Evolutionary conservation across 1,140 invertebrate species (phyloP).

Genomic region (Brachionus paranguensis): DNA sequence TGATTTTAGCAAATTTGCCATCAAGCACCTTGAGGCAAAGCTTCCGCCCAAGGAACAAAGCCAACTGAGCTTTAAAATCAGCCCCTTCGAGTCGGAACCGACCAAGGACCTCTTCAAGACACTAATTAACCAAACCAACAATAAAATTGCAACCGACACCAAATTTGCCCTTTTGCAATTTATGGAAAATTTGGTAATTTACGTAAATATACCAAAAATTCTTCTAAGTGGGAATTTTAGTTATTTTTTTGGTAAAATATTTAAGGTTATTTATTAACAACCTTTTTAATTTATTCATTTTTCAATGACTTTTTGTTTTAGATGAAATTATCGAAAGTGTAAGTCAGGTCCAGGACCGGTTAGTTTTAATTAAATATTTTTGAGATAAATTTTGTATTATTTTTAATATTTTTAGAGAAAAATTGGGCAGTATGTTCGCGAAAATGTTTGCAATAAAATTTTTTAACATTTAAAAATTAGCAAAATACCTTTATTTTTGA

Average conservation of each 20-base stretch:
- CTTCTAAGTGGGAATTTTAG: too few relatives aligned
- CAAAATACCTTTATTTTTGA: too few relatives aligned
- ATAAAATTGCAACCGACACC: background rate
- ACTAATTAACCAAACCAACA: background rate
- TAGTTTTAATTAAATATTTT: background rate
- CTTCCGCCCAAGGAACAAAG: slow-evolving; percentile 1
- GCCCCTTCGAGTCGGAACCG: background rate
- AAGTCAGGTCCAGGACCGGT: slow-evolving; percentile 25
- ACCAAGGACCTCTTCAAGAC: background rate
- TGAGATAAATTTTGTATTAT: too few relatives aligned
- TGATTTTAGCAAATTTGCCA: background rate
- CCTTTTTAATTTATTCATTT: background rate
- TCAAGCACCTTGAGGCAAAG: background rate
- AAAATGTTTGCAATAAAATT: too few relatives aligned
- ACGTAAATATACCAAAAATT: too few relatives aligned
- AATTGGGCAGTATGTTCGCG: too few relatives aligned
- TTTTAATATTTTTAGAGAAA: slow-evolving; percentile 7
- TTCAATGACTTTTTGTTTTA: background rate
- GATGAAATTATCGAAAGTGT: slow-evolving; percentile 31
- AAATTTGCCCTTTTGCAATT: background rate
- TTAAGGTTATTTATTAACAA: too few relatives aligned
- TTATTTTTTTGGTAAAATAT: too few relatives aligned
- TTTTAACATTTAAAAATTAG: too few relatives aligned
- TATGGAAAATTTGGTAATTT: too few relatives aligned
- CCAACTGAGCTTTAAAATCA: background rate